Evolutionary conservation across 1,140 invertebrate genomes (phyloP), one percentile per base, ranked within the genome.

Genomic region (Drosophila sucinea): DNA sequence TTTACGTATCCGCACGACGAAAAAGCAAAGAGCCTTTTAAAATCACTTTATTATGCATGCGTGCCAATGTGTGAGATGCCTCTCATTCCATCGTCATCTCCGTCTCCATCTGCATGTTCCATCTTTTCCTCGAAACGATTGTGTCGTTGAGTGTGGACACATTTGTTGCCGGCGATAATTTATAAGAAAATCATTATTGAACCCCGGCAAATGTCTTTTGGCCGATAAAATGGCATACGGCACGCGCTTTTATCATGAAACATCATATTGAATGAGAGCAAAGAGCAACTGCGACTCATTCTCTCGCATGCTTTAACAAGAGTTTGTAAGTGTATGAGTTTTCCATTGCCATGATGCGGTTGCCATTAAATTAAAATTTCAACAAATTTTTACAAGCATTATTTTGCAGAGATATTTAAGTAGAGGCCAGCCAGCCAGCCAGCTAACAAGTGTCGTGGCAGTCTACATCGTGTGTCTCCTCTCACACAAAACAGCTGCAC

Each of bases 21-120:
- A 81, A 75, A 78, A 76, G 65, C 70, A 86, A 86, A 85, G 74
- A 83, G 79, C 79, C 79, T 81, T 90, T 90, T 90, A 89, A 90
- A 90, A 90, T 90, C 78, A 80, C 87, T 90, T 90, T 90, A 90
- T 90, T 90, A 90, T 86, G 87, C 80, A 83, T 79, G 78, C 75
- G 69, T 84, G 77, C 74, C 74, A 79, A 79, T 75, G 83, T 47
- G 63, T 32, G 67, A 41, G 61, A 60, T 51, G 44, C 23, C 44
- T 27, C 44, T 4, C 17, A 17, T 17, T 17, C 17, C 17, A 17
- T 17, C 17, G 17, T 17, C 17, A n/a, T 8, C 23, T 8, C 25
- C 25, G n/a, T 25, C 27, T n/a, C 17, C 17, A 27, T 8, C 25
- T 8, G 8, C 44, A 62, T 64, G 51, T 64, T 64, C 17, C 32